A percentile compares a stretch with the other conserved stretches of the same genome.
Conservation (phyloP, 2,888 invertebrate species). For the Stratiomys singularior region DNA sequence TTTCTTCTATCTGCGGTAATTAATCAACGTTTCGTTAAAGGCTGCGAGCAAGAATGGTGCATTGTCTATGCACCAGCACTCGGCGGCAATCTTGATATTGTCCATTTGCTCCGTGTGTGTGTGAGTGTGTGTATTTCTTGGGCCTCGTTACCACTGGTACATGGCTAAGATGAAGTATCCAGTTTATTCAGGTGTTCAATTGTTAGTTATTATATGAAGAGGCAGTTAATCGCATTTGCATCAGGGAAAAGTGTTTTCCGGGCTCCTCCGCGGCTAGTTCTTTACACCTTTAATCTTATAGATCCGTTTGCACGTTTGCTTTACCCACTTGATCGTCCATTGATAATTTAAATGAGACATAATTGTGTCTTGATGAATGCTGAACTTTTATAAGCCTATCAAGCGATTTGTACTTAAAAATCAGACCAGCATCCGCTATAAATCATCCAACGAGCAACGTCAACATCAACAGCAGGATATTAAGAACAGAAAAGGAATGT, state of each 20-base stretch:
- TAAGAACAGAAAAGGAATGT: neutral
- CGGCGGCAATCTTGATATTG: neutral
- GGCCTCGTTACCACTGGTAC: neutral
- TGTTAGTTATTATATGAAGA: neutral
- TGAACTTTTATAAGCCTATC: neutral
- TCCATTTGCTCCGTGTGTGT: neutral
- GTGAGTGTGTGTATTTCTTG: neutral
- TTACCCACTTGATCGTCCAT: conserved; percentile 7
- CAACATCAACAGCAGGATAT: neutral
- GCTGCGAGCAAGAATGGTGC: conserved; percentile 2
- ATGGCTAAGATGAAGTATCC: too few species aligned
- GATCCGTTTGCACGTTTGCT: conserved; percentile 7
- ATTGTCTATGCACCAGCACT: neutral
- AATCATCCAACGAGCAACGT: too few species aligned
- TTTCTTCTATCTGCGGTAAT: neutral
- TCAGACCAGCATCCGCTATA: too few species aligned
- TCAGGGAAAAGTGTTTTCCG: neutral
- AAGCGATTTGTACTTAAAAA: neutral
- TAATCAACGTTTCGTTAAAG: conserved; percentile 4
- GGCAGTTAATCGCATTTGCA: neutral
- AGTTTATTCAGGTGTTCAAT: neutral
- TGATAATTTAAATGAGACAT: conserved; percentile 24
- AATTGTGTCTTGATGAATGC: conserved; percentile 7
- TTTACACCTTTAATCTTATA: neutral
- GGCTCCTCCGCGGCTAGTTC: neutral